phyloP scores from a whole-genome alignment of 2,888 invertebrate genomes.

The Eurois occulta region DNA sequence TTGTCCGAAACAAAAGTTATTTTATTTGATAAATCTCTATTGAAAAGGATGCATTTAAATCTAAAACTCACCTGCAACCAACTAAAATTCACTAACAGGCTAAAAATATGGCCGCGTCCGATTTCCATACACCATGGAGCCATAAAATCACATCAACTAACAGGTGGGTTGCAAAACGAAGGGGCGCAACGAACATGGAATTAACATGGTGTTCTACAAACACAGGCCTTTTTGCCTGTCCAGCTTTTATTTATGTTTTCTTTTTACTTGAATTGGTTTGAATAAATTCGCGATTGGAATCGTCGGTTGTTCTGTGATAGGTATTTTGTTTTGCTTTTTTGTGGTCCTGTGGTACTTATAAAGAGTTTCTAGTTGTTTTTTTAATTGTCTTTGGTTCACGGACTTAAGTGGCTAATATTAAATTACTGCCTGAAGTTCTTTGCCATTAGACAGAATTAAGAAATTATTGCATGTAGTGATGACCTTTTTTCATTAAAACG shows the following conservation, averaged over 20 bases:
- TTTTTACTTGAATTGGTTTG: constrained; percentile 33
- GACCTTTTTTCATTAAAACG: not conserved
- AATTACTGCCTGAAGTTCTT: not conserved
- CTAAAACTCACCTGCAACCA: constrained; percentile 10
- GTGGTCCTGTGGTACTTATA: not conserved
- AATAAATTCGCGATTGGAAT: constrained; percentile 33
- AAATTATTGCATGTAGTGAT: not conserved
- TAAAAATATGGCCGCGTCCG: constrained; percentile 26
- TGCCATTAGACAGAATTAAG: not conserved
- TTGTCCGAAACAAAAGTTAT: too few species aligned
- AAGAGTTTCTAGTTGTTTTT: not conserved
- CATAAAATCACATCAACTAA: constrained; percentile 67
- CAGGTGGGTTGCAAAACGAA: constrained; percentile 68
- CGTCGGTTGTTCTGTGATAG: constrained; percentile 33
- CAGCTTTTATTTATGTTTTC: constrained; percentile 24
- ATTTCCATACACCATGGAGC: constrained; percentile 35
- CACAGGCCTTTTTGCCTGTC: constrained; percentile 36
- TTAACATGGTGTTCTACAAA: constrained; percentile 55
- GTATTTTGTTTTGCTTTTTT: not conserved
- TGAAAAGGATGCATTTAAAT: not conserved
- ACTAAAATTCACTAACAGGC: constrained; percentile 21
- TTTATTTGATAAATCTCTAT: not conserved
- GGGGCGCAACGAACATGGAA: constrained; percentile 64
- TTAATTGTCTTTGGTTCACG: not conserved
- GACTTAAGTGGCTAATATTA: not conserved